phyloP scores from a whole-genome alignment of 2,797 vertebrate genomes.

The Sebastes hopkinsi region DNA sequence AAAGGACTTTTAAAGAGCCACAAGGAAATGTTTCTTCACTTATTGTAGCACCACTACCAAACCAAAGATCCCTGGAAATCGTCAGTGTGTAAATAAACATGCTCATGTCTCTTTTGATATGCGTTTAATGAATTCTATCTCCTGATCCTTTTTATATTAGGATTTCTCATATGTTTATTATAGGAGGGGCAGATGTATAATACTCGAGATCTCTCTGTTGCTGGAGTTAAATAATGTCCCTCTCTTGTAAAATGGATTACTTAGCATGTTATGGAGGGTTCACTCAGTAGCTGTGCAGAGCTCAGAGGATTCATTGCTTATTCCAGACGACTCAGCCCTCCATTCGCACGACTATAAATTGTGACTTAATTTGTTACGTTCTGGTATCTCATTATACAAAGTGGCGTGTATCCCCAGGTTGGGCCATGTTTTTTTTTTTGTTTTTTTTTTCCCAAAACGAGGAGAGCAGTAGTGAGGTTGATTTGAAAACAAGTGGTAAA shows the following conservation, averaged over 20 bases:
- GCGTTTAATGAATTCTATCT: neutral
- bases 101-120: neutral
- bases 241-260: constrained; percentile 11
- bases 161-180: neutral
- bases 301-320: constrained; percentile 31
- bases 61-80: neutral
- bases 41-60: neutral
- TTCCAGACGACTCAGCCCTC: constrained; percentile 23
- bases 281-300: constrained; percentile 16
- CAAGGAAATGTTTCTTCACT: neutral
- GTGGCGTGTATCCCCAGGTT: constrained; percentile 17
- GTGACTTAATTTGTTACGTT: constrained; percentile 40
- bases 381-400: constrained; percentile 49
- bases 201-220: neutral
- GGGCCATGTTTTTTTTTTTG: neutral
- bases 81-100: neutral
- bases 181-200: neutral
- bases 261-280: neutral
- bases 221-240: neutral
- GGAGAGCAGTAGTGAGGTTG: neutral
- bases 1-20: neutral
- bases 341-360: constrained; percentile 21
- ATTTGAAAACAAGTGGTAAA: neutral
- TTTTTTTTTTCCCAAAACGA: neutral
- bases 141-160: neutral